Conservation (phyloP, 2,113 vertebrate species). For the Desmodus rotundus region DNA sequence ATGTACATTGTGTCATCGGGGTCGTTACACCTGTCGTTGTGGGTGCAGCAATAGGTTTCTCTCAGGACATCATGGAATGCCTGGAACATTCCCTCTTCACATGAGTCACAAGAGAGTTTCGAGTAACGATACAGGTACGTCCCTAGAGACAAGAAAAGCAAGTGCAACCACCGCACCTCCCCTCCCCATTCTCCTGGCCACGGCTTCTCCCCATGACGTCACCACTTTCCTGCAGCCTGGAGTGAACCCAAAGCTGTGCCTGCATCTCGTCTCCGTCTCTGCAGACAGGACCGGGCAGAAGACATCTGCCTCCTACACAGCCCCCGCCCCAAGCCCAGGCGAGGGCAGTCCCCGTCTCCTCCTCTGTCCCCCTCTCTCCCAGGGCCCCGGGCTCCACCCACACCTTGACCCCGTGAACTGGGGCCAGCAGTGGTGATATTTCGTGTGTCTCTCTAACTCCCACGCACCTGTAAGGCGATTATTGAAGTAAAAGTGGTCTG, state of each 20-base stretch:
- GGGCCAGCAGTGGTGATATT: background rate
- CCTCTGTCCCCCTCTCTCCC: too few relatives aligned
- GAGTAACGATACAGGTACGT: background rate
- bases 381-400: background rate
- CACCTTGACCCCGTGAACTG: background rate
- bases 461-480: background rate
- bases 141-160: conserved; percentile 22
- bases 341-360: background rate
- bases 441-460: background rate
- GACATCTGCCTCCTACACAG: background rate
- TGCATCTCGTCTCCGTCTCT: background rate
- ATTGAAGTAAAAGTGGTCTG: background rate
- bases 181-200: background rate
- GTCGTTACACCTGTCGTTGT: accelerated
- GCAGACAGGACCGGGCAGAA: background rate
- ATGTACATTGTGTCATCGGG: background rate
- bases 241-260: background rate
- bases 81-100: background rate
- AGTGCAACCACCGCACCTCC: background rate
- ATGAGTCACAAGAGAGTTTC: background rate
- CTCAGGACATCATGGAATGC: conserved; percentile 8
- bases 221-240: background rate
- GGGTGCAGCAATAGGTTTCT: background rate
- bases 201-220: background rate
- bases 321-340: background rate